Conservation (phyloP, 2,888 invertebrate genomes). For the Drosophila paucipuncta region DNA sequence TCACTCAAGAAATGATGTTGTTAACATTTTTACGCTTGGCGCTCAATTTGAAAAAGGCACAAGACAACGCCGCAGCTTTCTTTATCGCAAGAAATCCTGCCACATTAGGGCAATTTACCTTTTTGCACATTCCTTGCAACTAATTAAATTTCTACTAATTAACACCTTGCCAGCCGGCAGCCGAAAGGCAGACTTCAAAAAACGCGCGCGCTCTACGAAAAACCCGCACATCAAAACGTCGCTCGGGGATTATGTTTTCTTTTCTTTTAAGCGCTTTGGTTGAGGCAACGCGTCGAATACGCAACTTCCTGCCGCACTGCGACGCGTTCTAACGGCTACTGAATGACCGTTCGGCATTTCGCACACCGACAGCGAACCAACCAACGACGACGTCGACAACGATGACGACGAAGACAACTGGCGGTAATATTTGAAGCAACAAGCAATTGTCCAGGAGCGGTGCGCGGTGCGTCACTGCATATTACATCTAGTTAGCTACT, state of each 20-base stretch:
- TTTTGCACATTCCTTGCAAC: constrained; percentile 40
- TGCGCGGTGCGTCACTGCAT: constrained; percentile 26
- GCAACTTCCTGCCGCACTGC: constrained; percentile 78
- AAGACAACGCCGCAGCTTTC: not conserved
- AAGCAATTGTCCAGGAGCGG: constrained; percentile 64
- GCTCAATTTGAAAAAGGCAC: constrained; percentile 8
- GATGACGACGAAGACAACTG: constrained; percentile 43
- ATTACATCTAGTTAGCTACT: constrained; percentile 25
- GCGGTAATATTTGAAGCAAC: constrained; percentile 69
- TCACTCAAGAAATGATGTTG: constrained; percentile 1
- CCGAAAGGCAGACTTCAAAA: constrained; percentile 36
- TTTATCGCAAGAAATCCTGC: constrained; percentile 23
- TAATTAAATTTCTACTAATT: constrained; percentile 66
- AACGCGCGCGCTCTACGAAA: constrained; percentile 32
- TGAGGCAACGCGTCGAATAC: constrained; percentile 70
- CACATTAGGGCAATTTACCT: constrained; percentile 46
- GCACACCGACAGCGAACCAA: constrained; percentile 51
- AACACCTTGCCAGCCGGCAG: constrained; percentile 58
- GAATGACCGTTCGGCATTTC: constrained; percentile 64
- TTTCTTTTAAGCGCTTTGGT: not conserved
- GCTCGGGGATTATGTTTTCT: not conserved
- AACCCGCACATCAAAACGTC: constrained; percentile 18
- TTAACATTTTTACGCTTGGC: constrained; percentile 35
- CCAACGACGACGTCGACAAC: constrained; percentile 33
- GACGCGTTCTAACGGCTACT: constrained; percentile 79